Base-by-base conservation (phyloP, 2,113 vertebrate genomes). In the Carettochelys insculpta region DNA sequence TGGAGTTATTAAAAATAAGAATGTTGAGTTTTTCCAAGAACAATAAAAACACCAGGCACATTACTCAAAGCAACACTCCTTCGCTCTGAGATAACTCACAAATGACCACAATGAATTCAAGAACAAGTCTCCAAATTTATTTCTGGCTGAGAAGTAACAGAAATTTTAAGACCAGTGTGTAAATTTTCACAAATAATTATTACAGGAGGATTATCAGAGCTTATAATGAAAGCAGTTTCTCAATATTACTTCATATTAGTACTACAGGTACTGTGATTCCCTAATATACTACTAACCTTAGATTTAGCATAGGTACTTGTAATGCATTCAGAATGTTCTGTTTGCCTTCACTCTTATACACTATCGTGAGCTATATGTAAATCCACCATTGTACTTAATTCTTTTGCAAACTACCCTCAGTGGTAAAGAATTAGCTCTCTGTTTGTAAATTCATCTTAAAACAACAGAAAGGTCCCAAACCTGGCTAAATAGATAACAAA, bases 401-500 rank as follows among this genome's bases (percentile, higher is more conserved):
- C 25, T 87, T 96, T 96, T 86, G 92, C 75, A 95, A 91, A 92
- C 93, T 77, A 79, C 17, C 41, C 58, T 90, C 61, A 58, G 50
- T 95, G 77, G 91, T 93, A 93, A 61, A 84, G 76, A 86, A n/a
- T 95, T 95, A 94, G 92, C 88, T 68, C 56, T 91, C 88, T 95
- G 93, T 95, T 97, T 96, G 84, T 89, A 93, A 95, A 93, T 52
- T 93, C 94, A 90, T 91, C 92, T 94, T 94, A 76, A 89, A 94
- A 93, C 80, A 86, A 91, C 89, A 90, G 93, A 92, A 88, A 93
- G 31, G 31, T 34, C 85, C 87, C 81, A 96, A 97, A 91, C 43
- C 14, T 56, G 94, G 92, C 34, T 95, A 90, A 56, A 41, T 77
- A 90, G 87, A 82, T 48, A 82, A 82, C 20, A 86, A 90, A 96